Conservation (phyloP, 2,888 invertebrate genomes). For the Ferdinandea cuprea region DNA sequence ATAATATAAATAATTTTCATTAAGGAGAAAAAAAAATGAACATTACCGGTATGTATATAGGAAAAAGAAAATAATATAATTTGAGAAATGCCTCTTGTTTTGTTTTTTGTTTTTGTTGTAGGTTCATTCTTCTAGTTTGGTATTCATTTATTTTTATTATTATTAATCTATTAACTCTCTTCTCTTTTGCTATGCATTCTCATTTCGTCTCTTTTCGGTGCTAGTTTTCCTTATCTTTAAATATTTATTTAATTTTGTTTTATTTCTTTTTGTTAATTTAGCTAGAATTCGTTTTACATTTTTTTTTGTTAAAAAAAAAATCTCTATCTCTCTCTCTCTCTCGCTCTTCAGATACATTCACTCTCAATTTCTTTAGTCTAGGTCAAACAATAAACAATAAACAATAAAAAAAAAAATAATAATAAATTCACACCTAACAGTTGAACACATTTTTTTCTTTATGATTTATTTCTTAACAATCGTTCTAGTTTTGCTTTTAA, state of each 20-base stretch:
- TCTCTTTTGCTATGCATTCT: conserved; percentile 69
- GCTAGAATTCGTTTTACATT: conserved; percentile 56
- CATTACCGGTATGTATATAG: conserved; percentile 33
- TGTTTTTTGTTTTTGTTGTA: conserved; percentile 48
- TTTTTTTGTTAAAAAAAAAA: conserved; percentile 24
- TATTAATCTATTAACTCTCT: conserved; percentile 37
- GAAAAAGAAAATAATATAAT: conserved; percentile 49
- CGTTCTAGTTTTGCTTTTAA: conserved; percentile 27
- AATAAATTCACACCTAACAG: conserved; percentile 62
- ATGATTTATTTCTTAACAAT: conserved; percentile 45
- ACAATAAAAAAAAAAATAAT: conserved; percentile 15
- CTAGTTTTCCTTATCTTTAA: conserved; percentile 43
- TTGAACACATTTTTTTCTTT: conserved; percentile 69
- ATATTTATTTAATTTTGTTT: conserved; percentile 38
- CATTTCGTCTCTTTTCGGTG: conserved; percentile 58
- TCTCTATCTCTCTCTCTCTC: conserved; percentile 48
- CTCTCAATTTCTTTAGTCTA: conserved; percentile 56
- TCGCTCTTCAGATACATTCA: conserved; percentile 63
- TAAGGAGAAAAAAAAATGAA: conserved; percentile 35
- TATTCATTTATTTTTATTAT: conserved; percentile 49
- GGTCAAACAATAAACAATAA: conserved; percentile 27
- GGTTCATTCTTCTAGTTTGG: conserved; percentile 67
- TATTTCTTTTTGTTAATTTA: conserved; percentile 56
- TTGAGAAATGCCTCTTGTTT: conserved; percentile 73
- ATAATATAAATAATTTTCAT: conserved; percentile 61